A percentile compares a stretch with the other conserved stretches of the same genome.
Evolutionary conservation across 2,888 invertebrate species (phyloP).

Genomic region (Epinotia demarniana): DNA sequence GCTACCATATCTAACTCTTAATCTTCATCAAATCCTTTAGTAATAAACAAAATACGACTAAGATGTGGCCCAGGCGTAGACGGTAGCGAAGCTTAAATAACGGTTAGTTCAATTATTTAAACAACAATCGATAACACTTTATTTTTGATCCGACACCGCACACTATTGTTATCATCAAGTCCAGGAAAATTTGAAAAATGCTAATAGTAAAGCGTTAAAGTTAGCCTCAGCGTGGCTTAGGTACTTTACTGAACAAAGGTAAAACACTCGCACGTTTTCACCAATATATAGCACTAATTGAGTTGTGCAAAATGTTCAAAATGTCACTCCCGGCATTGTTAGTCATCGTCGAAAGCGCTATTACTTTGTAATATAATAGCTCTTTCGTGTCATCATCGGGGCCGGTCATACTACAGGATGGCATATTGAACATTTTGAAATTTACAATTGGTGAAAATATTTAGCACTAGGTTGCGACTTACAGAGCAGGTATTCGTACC

Average conservation of each 20-base stretch:
- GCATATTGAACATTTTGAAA: no score
- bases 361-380: no score
- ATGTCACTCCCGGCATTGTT: no score
- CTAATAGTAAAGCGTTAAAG: neutral
- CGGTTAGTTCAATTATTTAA: neutral
- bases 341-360: no score
- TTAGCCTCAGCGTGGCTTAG: no score
- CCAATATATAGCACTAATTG: no score
- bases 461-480: neutral
- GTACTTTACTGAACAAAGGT: no score
- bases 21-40: conserved; percentile 42
- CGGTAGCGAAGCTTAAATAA: neutral
- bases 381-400: no score
- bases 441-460: neutral
- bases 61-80: conserved; percentile 23
- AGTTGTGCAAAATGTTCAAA: no score
- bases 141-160: neutral
- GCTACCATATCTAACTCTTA: conserved; percentile 23
- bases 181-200: neutral
- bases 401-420: no score
- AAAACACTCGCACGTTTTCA: no score
- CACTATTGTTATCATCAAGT: neutral
- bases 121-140: neutral
- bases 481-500: neutral
- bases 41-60: conserved; percentile 41